Conservation (phyloP, 2,888 invertebrate species). For the Agrotis segetum region DNA sequence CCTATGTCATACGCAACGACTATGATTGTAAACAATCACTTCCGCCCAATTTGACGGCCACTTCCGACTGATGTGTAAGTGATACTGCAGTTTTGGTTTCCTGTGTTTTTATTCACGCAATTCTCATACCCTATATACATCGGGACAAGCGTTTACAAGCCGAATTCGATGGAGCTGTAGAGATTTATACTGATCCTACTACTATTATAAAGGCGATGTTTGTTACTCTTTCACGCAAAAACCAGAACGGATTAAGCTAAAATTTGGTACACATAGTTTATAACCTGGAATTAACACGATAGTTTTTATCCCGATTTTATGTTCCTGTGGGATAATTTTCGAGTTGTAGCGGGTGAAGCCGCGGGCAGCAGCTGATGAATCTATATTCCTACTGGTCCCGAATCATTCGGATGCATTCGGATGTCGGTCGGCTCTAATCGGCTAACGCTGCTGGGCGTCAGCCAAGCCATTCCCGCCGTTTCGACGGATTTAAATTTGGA, state of each 20-base stretch:
- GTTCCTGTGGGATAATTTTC: too few species aligned
- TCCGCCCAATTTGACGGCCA: slow-evolving; percentile 77
- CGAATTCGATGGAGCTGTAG: slow-evolving; percentile 20
- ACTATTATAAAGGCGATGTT: too few species aligned
- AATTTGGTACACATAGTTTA: too few species aligned
- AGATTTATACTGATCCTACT: slow-evolving; percentile 46
- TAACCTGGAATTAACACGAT: too few species aligned
- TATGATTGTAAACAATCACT: slow-evolving; percentile 76
- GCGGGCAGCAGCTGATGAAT: too few species aligned
- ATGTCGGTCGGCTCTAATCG: slow-evolving; percentile 77
- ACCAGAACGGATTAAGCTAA: too few species aligned
- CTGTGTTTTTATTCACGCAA: slow-evolving; percentile 62
- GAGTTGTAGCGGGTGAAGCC: too few species aligned
- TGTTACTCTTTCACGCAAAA: too few species aligned
- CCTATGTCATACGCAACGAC: slow-evolving; percentile 65
- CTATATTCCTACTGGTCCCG: slow-evolving; percentile 68
- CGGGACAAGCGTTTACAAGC: slow-evolving; percentile 19
- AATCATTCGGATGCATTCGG: slow-evolving; percentile 78
- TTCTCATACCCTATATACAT: slow-evolving; percentile 37
- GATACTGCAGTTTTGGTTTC: slow-evolving; percentile 70
- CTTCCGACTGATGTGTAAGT: slow-evolving; percentile 73
- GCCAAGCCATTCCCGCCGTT: slow-evolving; percentile 88
- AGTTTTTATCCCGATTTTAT: too few species aligned
- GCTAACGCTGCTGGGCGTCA: slow-evolving; percentile 82
- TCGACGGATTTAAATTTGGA: slow-evolving; percentile 88